Evolutionary conservation across 2,888 invertebrate genomes (phyloP).

Genomic region (Hipparchia sbordonii): DNA sequence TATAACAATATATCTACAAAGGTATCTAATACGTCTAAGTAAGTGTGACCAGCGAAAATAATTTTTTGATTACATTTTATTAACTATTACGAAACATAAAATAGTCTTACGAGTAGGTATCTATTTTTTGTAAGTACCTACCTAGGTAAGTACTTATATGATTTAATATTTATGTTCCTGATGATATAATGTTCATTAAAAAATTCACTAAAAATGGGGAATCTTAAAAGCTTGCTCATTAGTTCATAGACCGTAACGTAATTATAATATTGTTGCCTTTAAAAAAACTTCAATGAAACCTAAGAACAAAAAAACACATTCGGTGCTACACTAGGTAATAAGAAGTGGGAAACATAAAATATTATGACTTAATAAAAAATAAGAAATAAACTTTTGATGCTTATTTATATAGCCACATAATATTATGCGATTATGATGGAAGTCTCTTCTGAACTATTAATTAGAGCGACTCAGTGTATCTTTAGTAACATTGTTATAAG

Average conservation of each 20-base stretch:
- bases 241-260: background rate
- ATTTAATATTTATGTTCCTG: background rate
- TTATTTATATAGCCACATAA: background rate
- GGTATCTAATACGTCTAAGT: too few relatives aligned
- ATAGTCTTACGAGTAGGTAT: too few relatives aligned
- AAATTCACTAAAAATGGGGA: too few relatives aligned
- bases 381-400: background rate
- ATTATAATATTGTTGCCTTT: background rate
- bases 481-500: slow-evolving; percentile 54
- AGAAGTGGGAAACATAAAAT: background rate
- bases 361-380: slow-evolving; percentile 11
- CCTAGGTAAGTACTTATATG: too few relatives aligned
- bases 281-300: background rate
- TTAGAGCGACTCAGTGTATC: slow-evolving; percentile 44
- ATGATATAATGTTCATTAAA: too few relatives aligned
- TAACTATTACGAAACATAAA: too few relatives aligned
- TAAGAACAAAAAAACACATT: background rate
- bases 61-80: too few relatives aligned
- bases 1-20: too few relatives aligned
- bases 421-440: slow-evolving; percentile 15
- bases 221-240: background rate
- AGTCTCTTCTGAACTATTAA: slow-evolving; percentile 39
- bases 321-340: background rate
- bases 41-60: too few relatives aligned
- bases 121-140: too few relatives aligned